Conservation (phyloP, 2,113 vertebrate species). For the Plotosus lineatus region DNA sequence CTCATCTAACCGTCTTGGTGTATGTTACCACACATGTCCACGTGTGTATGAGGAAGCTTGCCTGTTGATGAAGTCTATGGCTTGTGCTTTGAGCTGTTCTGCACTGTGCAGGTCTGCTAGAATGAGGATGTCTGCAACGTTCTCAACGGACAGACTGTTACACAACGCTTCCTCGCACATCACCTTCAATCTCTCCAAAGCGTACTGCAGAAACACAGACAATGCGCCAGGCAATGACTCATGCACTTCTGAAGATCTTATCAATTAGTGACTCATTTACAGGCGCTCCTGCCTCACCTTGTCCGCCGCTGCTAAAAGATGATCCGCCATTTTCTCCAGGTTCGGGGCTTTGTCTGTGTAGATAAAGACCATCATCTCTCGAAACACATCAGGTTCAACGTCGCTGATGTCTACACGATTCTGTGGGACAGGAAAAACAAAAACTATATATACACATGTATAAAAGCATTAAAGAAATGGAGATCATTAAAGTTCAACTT, state of each 20-base stretch:
- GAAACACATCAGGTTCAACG: constrained; percentile 96
- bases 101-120: constrained; percentile 97
- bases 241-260: constrained; percentile 1
- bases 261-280: background rate
- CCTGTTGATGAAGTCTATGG: constrained; percentile 99
- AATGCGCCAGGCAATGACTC: constrained; percentile 1
- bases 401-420: constrained; percentile 98
- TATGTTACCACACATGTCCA: too few relatives aligned
- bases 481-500: background rate
- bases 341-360: constrained; percentile 98
- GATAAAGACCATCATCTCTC: constrained; percentile 99
- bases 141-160: constrained; percentile 94
- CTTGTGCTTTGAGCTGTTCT: constrained; percentile 96
- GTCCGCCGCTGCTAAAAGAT: constrained; percentile 94
- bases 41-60: constrained; percentile 79
- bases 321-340: constrained; percentile 98
- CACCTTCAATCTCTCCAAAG: constrained; percentile 94
- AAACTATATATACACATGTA: background rate
- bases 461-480: too few relatives aligned
- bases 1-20: too few relatives aligned
- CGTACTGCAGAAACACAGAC: constrained; percentile 74
- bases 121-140: constrained; percentile 94
- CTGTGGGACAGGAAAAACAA: constrained; percentile 60
- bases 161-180: constrained; percentile 98
- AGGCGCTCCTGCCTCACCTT: constrained; percentile 74